Evolutionary conservation across 2,113 vertebrate genomes (phyloP).

Genomic region (Recurvirostra avosetta): DNA sequence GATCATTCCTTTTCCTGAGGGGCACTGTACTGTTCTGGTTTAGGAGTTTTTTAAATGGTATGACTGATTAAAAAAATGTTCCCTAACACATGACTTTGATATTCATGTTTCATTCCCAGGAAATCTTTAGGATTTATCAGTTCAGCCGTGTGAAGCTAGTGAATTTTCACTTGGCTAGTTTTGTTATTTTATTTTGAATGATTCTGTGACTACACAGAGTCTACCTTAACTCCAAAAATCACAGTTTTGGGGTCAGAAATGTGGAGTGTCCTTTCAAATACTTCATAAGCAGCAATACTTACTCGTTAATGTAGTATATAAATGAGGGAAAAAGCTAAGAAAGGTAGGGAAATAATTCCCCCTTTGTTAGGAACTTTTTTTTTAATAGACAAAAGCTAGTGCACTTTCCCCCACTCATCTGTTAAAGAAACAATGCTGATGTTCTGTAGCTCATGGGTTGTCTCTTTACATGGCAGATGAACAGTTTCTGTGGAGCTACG

Average conservation of each 20-base stretch:
- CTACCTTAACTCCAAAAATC: background rate
- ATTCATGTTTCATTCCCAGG: conserved; percentile 23
- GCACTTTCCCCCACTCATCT: background rate
- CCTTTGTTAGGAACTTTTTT: background rate
- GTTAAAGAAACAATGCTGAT: background rate
- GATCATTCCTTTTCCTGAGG: conserved; percentile 48
- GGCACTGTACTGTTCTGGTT: conserved; percentile 35
- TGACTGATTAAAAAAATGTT: conserved; percentile 61
- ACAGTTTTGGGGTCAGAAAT: background rate
- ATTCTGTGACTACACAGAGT: background rate
- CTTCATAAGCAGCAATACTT: background rate
- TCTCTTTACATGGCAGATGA: background rate
- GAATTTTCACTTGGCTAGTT: background rate
- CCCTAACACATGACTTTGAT: conserved; percentile 53
- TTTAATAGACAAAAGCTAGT: background rate
- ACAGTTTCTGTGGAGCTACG: background rate
- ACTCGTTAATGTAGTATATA: background rate
- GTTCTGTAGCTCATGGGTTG: background rate
- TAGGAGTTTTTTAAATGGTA: conserved; percentile 32
- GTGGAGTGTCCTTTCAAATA: background rate
- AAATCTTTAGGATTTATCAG: conserved; percentile 49
- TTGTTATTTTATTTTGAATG: background rate
- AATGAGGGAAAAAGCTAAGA: background rate
- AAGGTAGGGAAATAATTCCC: background rate
- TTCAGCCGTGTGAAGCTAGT: background rate